Conservation (phyloP, 2,797 vertebrate species). For the Percopsis omiscomaycus region DNA sequence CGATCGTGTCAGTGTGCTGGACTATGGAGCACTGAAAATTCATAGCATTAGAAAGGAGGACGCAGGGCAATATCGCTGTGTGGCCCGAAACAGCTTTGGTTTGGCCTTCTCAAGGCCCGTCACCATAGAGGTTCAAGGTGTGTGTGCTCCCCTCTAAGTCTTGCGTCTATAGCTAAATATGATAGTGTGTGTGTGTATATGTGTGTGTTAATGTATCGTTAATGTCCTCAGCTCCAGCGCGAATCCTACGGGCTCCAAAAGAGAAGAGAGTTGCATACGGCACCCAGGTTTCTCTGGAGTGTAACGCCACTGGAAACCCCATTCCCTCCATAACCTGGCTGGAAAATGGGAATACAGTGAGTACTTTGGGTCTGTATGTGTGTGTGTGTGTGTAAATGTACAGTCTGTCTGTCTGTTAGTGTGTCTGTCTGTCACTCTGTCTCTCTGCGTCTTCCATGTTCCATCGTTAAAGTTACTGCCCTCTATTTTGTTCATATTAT, state of each 20-base stretch:
- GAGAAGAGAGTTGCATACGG: conserved; percentile 91
- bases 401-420: background rate
- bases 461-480: too few relatives aligned
- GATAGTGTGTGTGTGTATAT: background rate
- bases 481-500: too few relatives aligned
- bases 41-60: conserved; percentile 93
- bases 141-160: conserved; percentile 37
- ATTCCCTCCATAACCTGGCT: conserved; percentile 92
- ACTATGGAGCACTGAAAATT: conserved; percentile 92
- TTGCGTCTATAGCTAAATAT: background rate
- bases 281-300: conserved; percentile 85
- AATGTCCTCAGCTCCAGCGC: conserved; percentile 85
- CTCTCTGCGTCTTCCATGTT: background rate
- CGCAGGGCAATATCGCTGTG: conserved; percentile 91
- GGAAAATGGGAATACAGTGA: conserved; percentile 95
- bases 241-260: conserved; percentile 90
- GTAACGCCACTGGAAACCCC: conserved; percentile 89
- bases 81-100: conserved; percentile 94
- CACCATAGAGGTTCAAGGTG: conserved; percentile 91
- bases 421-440: background rate
- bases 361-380: conserved; percentile 46
- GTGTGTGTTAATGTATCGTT: conserved; percentile 24
- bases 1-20: conserved; percentile 86
- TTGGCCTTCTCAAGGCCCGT: conserved; percentile 88
- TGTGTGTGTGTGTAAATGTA: background rate